Base-by-base conservation (phyloP, 1,140 invertebrate genomes). In the Psilanteris sp. region DNA sequence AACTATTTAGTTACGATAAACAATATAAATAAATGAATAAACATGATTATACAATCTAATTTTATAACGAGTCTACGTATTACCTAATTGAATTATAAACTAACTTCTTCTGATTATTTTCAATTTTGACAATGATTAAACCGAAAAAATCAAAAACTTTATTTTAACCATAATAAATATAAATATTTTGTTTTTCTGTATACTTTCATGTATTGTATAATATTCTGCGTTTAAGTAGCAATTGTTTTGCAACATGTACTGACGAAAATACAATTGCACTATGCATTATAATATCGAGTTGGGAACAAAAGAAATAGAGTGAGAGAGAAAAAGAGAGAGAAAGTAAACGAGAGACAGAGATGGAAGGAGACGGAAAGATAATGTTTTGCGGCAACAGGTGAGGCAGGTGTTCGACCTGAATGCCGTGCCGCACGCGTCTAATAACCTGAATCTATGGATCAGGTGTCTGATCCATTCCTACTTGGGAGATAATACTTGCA, bases 341-440 rank as follows among this genome's bases (percentile, higher is more conserved):
- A 20, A 34, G 14, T 6, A 10, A 66, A 52, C 34, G 68, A 43
- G 50, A 68, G 66, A 75, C 48, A 74, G 31, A 76, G 74, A 78
- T 43, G 66, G 55, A 74, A 16, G 16, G 67, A 61, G 50, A 71
- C 79, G 48, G 70, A 72, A 79, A 84, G 85, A 87, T 87, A 87
- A 87, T 87, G 87, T 87, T 87, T 88, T 88, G 85, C 83, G 74
- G 86, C 86, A 88, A 88, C 87, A 88, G 87, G 87, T 88, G 86
- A 88, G 80, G 83, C 87, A 88, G 87, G 86, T 88, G 87, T 81
- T 84, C 83, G 80, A 85, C 85, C 84, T 87, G 85, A 85, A 86
- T 83, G 83, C 83, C 84, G 78, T 78, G 81, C 77, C 79, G 83
- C 83, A 84, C 85, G 82, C 81, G 81, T 87, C 84, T 87, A 87